phyloP scores from a whole-genome alignment of 1,140 invertebrate genomes.

The Thrips palmi region DNA sequence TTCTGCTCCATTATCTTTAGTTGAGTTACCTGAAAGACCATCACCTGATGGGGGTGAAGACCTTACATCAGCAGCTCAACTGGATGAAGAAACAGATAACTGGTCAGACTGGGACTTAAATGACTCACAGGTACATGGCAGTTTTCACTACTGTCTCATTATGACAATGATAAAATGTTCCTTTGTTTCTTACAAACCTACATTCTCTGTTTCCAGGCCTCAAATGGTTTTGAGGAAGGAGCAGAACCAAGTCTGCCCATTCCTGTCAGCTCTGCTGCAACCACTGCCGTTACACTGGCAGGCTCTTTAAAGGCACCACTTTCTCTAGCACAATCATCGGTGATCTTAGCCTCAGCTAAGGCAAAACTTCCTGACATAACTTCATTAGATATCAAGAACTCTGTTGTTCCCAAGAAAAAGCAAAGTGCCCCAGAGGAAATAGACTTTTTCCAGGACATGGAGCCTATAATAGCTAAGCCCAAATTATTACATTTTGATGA shows the following conservation, averaged over 20 bases:
- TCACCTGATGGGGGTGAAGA: slow-evolving; percentile 67
- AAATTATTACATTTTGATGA: no score
- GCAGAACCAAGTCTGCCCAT: no score
- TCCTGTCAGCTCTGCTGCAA: no score
- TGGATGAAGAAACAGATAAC: slow-evolving; percentile 19
- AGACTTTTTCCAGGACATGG: slow-evolving; percentile 71
- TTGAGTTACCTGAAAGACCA: slow-evolving; percentile 41
- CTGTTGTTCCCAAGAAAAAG: no score
- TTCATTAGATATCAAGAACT: background rate
- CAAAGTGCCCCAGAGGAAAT: slow-evolving; percentile 35
- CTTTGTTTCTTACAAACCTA: no score
- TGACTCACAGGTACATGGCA: no score
- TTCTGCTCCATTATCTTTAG: background rate
- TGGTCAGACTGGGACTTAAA: slow-evolving; percentile 21
- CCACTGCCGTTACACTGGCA: no score
- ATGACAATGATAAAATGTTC: no score
- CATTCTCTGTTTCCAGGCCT: no score
- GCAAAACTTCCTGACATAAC: background rate
- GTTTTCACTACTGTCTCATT: no score
- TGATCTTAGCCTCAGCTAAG: background rate
- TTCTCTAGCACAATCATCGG: slow-evolving; percentile 11
- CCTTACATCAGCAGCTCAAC: slow-evolving; percentile 25
- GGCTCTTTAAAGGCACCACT: slow-evolving; percentile 25
- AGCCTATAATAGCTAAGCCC: slow-evolving; percentile 57
- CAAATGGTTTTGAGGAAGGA: no score